These are phyloP conservation scores for Thaumetopoea pityocampa DNA, from an alignment of 1,140 invertebrate species.

Conservation along the genomic window DNA sequence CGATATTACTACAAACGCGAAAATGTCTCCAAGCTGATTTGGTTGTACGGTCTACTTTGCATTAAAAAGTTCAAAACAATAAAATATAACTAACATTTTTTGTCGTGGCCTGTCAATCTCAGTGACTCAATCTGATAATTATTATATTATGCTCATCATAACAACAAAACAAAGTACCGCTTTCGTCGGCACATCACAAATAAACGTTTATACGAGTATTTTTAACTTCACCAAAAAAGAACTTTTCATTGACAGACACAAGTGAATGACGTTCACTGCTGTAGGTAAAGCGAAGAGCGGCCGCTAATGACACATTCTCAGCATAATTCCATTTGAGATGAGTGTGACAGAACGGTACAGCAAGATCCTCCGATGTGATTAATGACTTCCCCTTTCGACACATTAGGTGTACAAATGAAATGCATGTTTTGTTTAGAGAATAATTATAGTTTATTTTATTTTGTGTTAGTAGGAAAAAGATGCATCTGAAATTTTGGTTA, in stretches of 20 bases:
- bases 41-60: no score
- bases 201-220: conserved; percentile 63
- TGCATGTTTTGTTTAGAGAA: no score
- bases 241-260: conserved; percentile 45
- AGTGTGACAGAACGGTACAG: no score
- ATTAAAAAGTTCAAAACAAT: no score
- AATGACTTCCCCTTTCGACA: background rate
- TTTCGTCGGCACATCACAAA: conserved; percentile 39
- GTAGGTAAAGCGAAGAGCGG: conserved; percentile 54
- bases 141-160: conserved; percentile 7
- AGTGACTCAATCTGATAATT: no score
- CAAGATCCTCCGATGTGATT: conserved; percentile 1
- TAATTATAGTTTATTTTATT: no score
- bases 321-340: conserved; percentile 21
- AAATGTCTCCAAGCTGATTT: no score
- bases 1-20: no score
- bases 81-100: no score
- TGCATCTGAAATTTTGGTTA: no score
- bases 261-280: conserved; percentile 54
- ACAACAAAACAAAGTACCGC: conserved; percentile 19
- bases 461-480: no score
- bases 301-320: conserved; percentile 46
- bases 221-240: conserved; percentile 36
- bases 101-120: no score
- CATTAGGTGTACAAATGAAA: conserved; percentile 4